Conservation (phyloP, 2,113 vertebrate species). For the Albula goreensis region DNA sequence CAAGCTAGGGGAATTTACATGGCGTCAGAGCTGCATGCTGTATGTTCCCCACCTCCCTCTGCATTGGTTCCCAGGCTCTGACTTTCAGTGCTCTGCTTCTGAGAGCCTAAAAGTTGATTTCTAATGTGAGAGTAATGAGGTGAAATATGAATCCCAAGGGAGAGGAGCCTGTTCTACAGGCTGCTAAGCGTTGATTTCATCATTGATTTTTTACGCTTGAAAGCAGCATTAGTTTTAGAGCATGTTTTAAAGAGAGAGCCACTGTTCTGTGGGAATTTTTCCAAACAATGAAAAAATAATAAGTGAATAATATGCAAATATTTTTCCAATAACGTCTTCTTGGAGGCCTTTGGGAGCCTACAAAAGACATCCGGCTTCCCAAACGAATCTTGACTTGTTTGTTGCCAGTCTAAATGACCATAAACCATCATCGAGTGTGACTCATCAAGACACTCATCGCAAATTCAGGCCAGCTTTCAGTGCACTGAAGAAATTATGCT, state of each 20-base stretch:
- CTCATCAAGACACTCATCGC: not conserved
- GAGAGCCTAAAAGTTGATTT: not conserved
- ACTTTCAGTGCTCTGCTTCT: not conserved
- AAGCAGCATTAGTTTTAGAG: not conserved
- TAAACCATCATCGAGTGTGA: not conserved
- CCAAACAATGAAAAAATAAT: conserved; percentile 5
- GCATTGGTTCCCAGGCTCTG: not conserved
- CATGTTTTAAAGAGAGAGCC: not conserved
- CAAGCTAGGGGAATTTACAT: not conserved
- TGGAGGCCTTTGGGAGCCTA: not conserved
- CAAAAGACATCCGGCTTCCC: not conserved
- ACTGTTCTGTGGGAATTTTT: not conserved
- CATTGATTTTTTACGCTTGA: not conserved
- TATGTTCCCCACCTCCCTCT: not conserved
- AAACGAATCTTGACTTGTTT: not conserved
- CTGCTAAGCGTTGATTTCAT: not conserved
- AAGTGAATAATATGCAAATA: not conserved
- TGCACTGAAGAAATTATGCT: not conserved
- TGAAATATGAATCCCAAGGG: not conserved
- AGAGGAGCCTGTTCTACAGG: not conserved
- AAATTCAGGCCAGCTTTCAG: not conserved
- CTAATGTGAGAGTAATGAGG: not conserved
- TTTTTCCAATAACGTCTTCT: not conserved
- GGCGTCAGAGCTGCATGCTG: not conserved
- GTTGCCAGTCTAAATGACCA: not conserved